Evolutionary conservation across 2,797 vertebrate species (phyloP).

Genomic region (Paguma larvata): DNA sequence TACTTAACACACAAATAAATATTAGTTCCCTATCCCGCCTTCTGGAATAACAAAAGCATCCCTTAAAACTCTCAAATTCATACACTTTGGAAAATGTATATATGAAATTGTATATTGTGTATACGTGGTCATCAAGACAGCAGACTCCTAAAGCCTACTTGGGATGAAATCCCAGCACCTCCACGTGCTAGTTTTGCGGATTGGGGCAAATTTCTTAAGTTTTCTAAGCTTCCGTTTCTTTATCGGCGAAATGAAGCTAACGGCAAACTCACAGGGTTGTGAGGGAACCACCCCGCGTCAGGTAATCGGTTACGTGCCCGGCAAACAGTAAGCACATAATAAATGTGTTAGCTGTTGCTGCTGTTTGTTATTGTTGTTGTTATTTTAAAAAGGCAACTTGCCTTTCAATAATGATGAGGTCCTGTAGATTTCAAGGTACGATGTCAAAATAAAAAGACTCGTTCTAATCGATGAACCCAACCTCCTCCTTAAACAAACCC

Average conservation of each 20-base stretch:
- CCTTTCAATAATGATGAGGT: neutral
- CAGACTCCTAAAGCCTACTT: neutral
- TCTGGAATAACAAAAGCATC: neutral
- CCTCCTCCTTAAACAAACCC: neutral
- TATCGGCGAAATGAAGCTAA: neutral
- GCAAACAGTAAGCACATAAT: fast-evolving
- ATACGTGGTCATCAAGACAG: neutral
- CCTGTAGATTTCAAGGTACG: neutral
- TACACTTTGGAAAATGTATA: neutral
- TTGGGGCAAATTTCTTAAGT: neutral
- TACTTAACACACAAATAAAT: neutral
- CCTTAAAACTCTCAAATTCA: neutral
- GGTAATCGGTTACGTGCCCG: neutral
- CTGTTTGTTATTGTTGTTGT: neutral
- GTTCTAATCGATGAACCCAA: neutral
- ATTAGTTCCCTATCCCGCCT: neutral
- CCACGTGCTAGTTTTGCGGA: neutral
- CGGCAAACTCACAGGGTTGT: neutral
- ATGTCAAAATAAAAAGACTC: conserved; percentile 11
- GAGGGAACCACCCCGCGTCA: neutral
- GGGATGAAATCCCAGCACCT: neutral
- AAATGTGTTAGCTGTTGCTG: neutral
- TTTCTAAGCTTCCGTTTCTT: neutral
- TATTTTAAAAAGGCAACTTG: neutral
- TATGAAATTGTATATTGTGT: neutral